A percentile compares a stretch with the other conserved stretches of the same genome.
Conservation (phyloP, 92 coral and sea anemone genomes). For the Siderastrea siderea region DNA sequence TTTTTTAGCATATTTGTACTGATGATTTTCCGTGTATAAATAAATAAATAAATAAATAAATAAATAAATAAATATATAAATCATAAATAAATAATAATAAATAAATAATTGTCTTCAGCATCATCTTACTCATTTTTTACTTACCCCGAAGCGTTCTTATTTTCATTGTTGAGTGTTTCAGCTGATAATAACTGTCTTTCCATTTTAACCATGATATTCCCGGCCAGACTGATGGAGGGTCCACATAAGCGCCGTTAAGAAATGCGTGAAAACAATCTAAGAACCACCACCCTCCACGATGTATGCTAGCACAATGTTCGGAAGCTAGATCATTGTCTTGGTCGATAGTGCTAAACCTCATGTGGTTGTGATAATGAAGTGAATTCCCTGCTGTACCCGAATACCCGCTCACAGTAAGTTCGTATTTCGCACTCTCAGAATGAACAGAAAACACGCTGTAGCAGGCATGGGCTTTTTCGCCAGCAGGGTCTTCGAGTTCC, state of each 20-base stretch:
- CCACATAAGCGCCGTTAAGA: constrained; percentile 9
- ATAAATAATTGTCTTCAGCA: background rate
- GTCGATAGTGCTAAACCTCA: constrained; percentile 5
- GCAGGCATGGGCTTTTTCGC: constrained; percentile 24
- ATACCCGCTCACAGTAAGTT: background rate
- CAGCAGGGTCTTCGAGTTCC: constrained; percentile 25
- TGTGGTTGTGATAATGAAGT: background rate
- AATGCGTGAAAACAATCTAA: background rate
- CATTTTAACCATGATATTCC: constrained; percentile 15
- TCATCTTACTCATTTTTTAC: background rate
- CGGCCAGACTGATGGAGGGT: background rate
- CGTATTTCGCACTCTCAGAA: constrained; percentile 26
- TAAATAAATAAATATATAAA: too few relatives aligned
- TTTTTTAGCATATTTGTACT: too few relatives aligned
- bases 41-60: too few relatives aligned
- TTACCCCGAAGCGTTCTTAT: constrained; percentile 17
- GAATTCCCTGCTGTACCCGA: constrained; percentile 33
- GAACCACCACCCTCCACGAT: constrained; percentile 24
- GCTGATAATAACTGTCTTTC: background rate
- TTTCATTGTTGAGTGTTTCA: constrained; percentile 31
- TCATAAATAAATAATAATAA: too few relatives aligned
- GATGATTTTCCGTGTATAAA: too few relatives aligned
- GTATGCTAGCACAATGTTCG: background rate
- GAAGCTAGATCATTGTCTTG: background rate
- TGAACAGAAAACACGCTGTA: constrained; percentile 13